Percentiles rank a stretch among this genome's conserved stretches.
phyloP scores from a whole-genome alignment of 2,888 invertebrate genomes.

The Notodonta dromedarius region DNA sequence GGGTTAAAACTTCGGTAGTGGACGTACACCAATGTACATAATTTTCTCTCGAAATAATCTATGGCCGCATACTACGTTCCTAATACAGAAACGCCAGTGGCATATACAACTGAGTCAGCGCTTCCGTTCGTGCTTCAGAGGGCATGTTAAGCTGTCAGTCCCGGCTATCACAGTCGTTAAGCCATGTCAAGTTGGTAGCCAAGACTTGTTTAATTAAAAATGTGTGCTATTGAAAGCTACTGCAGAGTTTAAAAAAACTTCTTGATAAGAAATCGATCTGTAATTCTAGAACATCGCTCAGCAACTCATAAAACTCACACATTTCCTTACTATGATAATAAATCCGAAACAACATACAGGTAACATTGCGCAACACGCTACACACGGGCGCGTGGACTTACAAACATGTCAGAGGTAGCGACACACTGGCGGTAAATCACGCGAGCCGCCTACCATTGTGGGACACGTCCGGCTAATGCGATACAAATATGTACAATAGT shows the following conservation, averaged over 20 bases:
- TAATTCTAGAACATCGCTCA: neutral
- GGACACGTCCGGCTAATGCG: conserved; percentile 42
- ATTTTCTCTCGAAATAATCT: too few relatives aligned
- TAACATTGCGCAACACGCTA: neutral
- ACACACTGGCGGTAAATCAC: conserved; percentile 51
- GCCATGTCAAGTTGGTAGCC: too few relatives aligned
- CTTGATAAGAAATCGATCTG: neutral
- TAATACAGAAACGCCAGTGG: too few relatives aligned
- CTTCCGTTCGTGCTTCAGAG: too few relatives aligned
- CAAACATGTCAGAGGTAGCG: conserved; percentile 37
- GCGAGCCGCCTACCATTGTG: conserved; percentile 27
- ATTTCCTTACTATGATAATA: conserved; percentile 8
- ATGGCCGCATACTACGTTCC: too few relatives aligned
- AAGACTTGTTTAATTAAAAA: too few relatives aligned
- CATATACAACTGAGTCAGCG: too few relatives aligned
- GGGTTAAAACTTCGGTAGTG: too few relatives aligned
- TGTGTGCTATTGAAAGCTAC: neutral
- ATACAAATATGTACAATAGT: conserved; percentile 58
- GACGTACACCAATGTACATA: too few relatives aligned
- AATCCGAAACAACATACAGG: neutral
- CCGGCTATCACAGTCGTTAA: too few relatives aligned
- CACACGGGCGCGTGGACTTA: conserved; percentile 6
- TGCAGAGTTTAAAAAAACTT: neutral
- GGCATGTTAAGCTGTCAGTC: too few relatives aligned
- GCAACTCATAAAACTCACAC: neutral